These are phyloP conservation scores for Apis cerana DNA, from an alignment of 1,140 invertebrate species.

Conservation along the genomic window DNA sequence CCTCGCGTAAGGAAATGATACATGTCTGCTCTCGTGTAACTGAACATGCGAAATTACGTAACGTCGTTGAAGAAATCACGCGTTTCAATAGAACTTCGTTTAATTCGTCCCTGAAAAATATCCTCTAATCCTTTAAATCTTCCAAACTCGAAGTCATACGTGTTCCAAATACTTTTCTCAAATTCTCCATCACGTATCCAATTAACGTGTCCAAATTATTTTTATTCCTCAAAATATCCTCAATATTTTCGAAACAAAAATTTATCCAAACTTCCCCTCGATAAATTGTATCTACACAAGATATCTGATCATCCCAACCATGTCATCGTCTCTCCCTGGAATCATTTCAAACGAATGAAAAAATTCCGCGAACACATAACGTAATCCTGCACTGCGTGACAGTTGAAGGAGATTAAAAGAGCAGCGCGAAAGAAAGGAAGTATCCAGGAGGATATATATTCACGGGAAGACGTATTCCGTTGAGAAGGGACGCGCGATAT, in stretches of 20 bases:
- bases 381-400: background rate
- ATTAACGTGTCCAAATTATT: too few species aligned
- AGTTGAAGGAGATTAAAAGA: background rate
- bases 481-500: background rate
- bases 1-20: background rate
- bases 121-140: too few species aligned
- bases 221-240: too few species aligned
- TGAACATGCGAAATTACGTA: background rate
- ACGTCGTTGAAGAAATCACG: background rate
- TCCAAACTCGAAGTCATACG: too few species aligned
- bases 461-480: background rate
- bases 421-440: background rate
- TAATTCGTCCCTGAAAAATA: background rate
- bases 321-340: too few species aligned
- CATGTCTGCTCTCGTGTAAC: background rate
- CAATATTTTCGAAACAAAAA: too few species aligned
- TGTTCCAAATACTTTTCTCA: too few species aligned
- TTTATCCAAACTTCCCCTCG: too few species aligned
- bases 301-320: too few species aligned
- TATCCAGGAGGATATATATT: slow-evolving; percentile 15
- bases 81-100: background rate
- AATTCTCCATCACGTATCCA: too few species aligned
- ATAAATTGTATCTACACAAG: too few species aligned
- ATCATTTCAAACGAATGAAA: background rate
- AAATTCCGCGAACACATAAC: background rate